Evolutionary conservation across 2,797 vertebrate species (phyloP), one percentile per base, ranked within the genome.

Genomic region (Pogonophryne albipinna): DNA sequence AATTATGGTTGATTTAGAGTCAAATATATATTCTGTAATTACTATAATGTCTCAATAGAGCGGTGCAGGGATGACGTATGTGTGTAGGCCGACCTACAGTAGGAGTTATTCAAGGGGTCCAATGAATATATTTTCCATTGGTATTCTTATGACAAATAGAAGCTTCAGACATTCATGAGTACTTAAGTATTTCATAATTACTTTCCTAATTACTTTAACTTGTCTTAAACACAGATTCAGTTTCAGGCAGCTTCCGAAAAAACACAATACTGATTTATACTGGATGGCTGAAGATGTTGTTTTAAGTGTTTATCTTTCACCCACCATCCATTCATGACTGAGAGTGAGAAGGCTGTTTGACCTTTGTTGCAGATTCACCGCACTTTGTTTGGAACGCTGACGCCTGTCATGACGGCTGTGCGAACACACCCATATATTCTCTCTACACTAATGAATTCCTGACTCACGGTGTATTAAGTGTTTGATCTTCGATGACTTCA

Each of bases 401-500:
- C 15, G 27, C 59, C 66, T 77, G 66, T 79, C 69, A 62, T 47
- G 63, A 47, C 34, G 10, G 56, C 45, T 20, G 60, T 51, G 58
- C 82, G 86, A 52, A 71, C 73, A 67, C 76, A 41, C 72, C 57
- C 73, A 70, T 66, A 27, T 55, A 55, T 57, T 84, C 61, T 78
- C 51, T 42, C 20, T 52, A 19, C 44, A 4, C 66, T 71, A 59
- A 57, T 66, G 63, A 83, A 75, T 85, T 46, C 58, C 44, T 80
- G 87, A 84, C 82, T 81, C 78, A 60, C 67, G 42, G 23, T 67
- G 20, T 56, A 74, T 66, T 70, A 75, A 77, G 68, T 53, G 56
- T 44, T 65, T 60, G 61, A 85, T 71, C 58, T 59, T 42, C 27
- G 12, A 45, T 55, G 66, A 74, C 75, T 79, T 78, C 60, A 65